A percentile compares a stretch with the other conserved stretches of the same genome.
phyloP scores from a whole-genome alignment of 2,888 invertebrate species.

The Pyrochroa serraticornis region DNA sequence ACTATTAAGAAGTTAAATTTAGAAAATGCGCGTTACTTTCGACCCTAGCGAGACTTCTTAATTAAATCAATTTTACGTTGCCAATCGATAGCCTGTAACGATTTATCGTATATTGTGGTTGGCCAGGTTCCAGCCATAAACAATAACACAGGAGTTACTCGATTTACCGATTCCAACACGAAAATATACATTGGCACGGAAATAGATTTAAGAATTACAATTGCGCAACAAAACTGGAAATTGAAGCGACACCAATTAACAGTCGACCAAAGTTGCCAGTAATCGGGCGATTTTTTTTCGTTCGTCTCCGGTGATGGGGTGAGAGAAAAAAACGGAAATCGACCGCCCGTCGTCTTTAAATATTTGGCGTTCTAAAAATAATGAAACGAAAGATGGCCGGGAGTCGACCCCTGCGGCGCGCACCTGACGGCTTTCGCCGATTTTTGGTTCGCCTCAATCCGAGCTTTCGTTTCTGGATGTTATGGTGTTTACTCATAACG shows the following conservation, averaged over 20 bases:
- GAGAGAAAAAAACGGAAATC: no score
- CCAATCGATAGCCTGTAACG: conserved; percentile 22
- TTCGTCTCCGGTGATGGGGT: no score
- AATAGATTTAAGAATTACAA: neutral
- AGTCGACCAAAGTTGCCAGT: no score
- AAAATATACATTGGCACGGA: conserved; percentile 32
- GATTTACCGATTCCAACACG: conserved; percentile 30
- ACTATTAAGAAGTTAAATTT: conserved; percentile 5
- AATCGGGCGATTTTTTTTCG: no score
- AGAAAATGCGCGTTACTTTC: conserved; percentile 14
- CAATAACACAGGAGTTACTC: conserved; percentile 38
- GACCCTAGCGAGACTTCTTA: conserved; percentile 4
- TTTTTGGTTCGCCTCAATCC: no score
- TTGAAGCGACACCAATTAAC: neutral
- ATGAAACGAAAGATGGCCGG: no score
- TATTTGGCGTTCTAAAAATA: no score
- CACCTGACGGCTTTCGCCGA: no score
- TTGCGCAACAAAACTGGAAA: neutral
- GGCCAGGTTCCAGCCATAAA: conserved; percentile 35
- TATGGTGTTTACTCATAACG: no score
- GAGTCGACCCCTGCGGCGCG: no score
- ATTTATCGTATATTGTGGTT: conserved; percentile 36
- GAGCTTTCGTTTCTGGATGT: no score
- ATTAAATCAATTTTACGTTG: conserved; percentile 19
- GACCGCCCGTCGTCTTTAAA: no score